phyloP scores from a whole-genome alignment of 2,113 vertebrate species.

The Guaruba guarouba region DNA sequence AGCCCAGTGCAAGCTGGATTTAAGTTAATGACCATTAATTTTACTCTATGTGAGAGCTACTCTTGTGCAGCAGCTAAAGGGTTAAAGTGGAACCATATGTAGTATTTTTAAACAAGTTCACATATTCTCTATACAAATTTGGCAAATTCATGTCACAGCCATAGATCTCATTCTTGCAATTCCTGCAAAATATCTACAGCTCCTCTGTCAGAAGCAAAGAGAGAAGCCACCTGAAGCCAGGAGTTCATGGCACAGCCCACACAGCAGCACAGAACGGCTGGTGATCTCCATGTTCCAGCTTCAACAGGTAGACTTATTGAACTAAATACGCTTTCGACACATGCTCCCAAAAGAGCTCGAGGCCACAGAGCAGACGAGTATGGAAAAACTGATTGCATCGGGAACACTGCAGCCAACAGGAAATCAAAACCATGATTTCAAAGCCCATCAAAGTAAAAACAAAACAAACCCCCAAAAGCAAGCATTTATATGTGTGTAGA shows the following conservation, averaged over 20 bases:
- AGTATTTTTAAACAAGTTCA: neutral
- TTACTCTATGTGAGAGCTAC: neutral
- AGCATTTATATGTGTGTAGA: neutral
- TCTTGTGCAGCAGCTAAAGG: neutral
- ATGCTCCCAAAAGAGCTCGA: constrained; percentile 14
- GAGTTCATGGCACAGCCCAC: neutral
- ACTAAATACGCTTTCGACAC: neutral
- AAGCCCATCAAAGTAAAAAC: constrained; percentile 26
- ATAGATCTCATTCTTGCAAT: neutral
- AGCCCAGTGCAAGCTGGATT: constrained; percentile 20
- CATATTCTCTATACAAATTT: neutral
- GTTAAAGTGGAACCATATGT: neutral
- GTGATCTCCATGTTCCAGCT: neutral
- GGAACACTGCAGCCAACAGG: constrained; percentile 49
- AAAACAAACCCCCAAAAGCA: constrained; percentile 40
- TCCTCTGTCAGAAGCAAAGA: neutral
- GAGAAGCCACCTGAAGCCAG: neutral
- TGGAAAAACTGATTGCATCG: constrained; percentile 25
- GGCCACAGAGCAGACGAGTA: neutral
- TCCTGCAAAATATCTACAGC: constrained; percentile 2
- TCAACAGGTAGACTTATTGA: neutral
- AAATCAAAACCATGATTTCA: constrained; percentile 26
- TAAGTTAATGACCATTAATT: neutral
- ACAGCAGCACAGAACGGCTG: neutral
- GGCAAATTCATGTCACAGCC: constrained; percentile 24